Evolutionary conservation across 2,888 invertebrate species (phyloP).

Genomic region (Sepioteuthis lessoniana): DNA sequence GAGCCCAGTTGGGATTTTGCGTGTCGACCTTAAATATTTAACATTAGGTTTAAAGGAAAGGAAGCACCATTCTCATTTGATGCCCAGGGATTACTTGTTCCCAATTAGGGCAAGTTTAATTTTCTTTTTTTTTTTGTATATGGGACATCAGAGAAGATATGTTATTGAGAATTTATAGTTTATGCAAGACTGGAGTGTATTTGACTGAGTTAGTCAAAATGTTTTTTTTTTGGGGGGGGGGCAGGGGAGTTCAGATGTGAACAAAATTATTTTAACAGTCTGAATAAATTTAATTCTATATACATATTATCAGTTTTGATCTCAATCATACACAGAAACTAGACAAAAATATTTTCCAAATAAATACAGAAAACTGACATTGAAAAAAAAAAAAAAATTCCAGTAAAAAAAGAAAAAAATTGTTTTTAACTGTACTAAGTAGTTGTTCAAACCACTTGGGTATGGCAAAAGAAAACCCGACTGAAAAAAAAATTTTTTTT

Average conservation of each 20-base stretch:
- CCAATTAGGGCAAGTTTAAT: background rate
- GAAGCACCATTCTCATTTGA: constrained; percentile 23
- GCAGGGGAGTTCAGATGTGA: background rate
- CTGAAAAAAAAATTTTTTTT: background rate
- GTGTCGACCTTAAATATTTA: background rate
- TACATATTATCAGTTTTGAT: background rate
- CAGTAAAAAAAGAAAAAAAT: background rate
- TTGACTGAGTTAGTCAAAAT: background rate
- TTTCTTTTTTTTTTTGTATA: too few species aligned
- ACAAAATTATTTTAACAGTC: background rate
- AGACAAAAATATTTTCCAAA: background rate
- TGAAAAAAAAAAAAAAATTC: background rate
- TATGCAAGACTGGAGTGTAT: constrained; percentile 33
- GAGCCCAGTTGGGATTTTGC: constrained; percentile 11
- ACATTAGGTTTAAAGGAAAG: background rate
- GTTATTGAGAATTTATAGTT: background rate
- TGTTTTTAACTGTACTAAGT: background rate
- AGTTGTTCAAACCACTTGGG: background rate
- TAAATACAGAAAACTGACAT: background rate
- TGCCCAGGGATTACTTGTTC: background rate
- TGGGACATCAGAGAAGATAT: background rate
- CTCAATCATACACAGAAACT: background rate
- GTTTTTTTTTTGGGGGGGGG: background rate
- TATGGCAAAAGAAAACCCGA: background rate
- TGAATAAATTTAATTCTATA: background rate